phyloP scores from a whole-genome alignment of 1,140 invertebrate species.

The Hylaeus volcanicus region DNA sequence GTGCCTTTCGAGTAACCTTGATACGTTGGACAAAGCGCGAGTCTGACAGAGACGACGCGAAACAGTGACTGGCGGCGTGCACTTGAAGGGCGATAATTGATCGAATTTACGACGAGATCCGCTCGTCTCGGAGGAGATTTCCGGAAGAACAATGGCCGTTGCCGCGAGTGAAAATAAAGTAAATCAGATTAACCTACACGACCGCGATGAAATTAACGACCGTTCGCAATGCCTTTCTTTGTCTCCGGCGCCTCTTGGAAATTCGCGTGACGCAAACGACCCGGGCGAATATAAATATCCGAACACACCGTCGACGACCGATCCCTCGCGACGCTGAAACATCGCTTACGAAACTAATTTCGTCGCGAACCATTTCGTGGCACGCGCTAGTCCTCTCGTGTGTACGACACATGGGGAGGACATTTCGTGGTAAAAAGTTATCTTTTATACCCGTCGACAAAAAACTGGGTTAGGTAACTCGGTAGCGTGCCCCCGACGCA shows the following conservation, averaged over 20 bases:
- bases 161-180: constrained; percentile 6
- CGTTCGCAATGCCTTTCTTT: constrained; percentile 18
- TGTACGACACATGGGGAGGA: background rate
- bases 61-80: background rate
- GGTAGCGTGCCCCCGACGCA: background rate
- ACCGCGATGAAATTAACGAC: constrained; percentile 1
- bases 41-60: background rate
- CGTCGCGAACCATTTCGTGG: constrained; percentile 6
- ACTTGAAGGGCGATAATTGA: constrained; percentile 22
- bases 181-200: background rate
- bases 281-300: constrained; percentile 18
- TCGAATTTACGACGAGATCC: constrained; percentile 30
- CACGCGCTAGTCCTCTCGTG: background rate
- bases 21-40: background rate
- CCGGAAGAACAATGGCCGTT: constrained; percentile 24
- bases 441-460: background rate
- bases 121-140: background rate
- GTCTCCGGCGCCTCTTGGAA: background rate
- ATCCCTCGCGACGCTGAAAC: background rate
- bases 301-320: background rate
- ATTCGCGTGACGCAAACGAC: constrained; percentile 1
- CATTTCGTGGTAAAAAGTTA: constrained; percentile 30
- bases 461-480: constrained; percentile 6
- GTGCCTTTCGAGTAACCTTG: background rate
- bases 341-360: constrained; percentile 32